Conservation (phyloP, 2,797 vertebrate species). For the Sebastes steindachneri region DNA sequence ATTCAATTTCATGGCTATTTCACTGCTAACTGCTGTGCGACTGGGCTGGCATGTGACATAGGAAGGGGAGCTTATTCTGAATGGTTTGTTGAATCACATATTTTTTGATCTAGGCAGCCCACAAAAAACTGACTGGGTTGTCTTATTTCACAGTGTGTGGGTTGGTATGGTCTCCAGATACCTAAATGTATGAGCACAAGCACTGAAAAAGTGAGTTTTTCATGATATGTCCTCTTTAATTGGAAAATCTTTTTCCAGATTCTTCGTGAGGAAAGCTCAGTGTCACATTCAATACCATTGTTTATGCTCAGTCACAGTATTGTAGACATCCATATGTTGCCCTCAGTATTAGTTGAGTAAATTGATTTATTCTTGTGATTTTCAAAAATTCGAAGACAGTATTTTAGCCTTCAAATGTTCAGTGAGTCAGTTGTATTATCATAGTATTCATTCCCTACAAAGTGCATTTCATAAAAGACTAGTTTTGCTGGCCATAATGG, state of each 20-base stretch:
- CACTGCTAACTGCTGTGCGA: too few relatives aligned
- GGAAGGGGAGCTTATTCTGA: too few relatives aligned
- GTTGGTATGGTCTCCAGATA: too few relatives aligned
- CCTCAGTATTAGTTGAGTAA: slow-evolving; percentile 22
- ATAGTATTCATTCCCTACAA: slow-evolving; percentile 1
- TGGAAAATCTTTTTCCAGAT: not conserved
- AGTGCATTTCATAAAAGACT: not conserved
- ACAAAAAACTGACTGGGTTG: too few relatives aligned
- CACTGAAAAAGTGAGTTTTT: too few relatives aligned
- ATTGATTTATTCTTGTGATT: slow-evolving; percentile 27
- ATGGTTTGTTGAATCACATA: too few relatives aligned
- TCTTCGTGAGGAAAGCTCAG: not conserved
- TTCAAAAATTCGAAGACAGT: slow-evolving; percentile 11
- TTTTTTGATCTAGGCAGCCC: too few relatives aligned
- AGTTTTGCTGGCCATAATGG: not conserved
- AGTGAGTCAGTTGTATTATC: slow-evolving; percentile 33
- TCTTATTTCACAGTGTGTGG: too few relatives aligned
- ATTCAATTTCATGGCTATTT: too few relatives aligned
- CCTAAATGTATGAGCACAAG: too few relatives aligned
- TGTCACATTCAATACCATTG: not conserved
- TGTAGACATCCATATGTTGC: slow-evolving; percentile 8
- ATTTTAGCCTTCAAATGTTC: slow-evolving; percentile 24
- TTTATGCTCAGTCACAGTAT: slow-evolving; percentile 27
- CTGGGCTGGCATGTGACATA: too few relatives aligned
- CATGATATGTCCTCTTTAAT: slow-evolving; percentile 7